phyloP scores from a whole-genome alignment of 1,140 invertebrate genomes.

The Camponotus floridanus region DNA sequence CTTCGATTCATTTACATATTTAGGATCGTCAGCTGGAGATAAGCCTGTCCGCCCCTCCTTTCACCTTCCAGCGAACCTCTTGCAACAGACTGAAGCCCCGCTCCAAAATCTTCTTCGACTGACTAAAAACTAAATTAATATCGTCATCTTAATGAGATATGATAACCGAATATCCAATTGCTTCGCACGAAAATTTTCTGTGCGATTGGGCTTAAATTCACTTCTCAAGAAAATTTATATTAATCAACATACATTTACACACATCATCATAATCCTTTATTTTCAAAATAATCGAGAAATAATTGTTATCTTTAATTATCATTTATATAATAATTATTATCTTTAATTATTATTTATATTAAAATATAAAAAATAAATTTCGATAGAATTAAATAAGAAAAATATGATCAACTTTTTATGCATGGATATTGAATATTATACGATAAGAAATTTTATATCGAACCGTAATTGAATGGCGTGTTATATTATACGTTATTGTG shows the following conservation, averaged over 20 bases:
- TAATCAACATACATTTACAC: neutral
- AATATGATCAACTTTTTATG: neutral
- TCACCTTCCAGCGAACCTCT: constrained; percentile 73
- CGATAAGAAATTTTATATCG: neutral
- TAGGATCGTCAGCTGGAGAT: constrained; percentile 73
- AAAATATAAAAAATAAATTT: neutral
- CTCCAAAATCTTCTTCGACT: constrained; percentile 77
- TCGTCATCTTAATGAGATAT: constrained; percentile 58
- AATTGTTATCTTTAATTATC: constrained; percentile 6
- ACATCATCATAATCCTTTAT: neutral
- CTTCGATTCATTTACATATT: constrained; percentile 84
- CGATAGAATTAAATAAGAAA: neutral
- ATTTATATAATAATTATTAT: neutral
- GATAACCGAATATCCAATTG: neutral
- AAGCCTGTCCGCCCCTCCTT: constrained; percentile 66
- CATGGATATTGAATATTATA: neutral
- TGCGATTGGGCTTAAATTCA: neutral
- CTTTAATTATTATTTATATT: neutral
- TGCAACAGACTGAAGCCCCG: constrained; percentile 66
- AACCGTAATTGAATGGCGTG: neutral
- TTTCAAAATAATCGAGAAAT: neutral
- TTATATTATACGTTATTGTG: neutral
- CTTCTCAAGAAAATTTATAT: neutral
- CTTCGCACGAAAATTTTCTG: neutral
- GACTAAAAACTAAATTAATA: constrained; percentile 81